Percentiles rank a stretch among this genome's conserved stretches.
phyloP scores from a whole-genome alignment of 2,113 vertebrate species.

The Tetraodon nigroviridis region DNA sequence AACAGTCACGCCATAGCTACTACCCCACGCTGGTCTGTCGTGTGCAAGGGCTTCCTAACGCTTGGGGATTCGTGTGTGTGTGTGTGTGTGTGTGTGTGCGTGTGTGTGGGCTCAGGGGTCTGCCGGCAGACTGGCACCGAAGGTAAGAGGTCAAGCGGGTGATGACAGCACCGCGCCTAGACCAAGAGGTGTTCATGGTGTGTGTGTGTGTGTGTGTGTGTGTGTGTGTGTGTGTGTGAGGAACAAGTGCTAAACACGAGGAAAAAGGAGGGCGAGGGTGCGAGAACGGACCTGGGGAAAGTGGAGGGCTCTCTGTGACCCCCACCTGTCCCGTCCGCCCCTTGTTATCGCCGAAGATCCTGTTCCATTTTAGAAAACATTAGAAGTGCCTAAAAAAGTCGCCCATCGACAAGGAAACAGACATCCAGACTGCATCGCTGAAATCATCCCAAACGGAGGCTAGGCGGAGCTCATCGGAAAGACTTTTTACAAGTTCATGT shows the following conservation, averaged over 20 bases:
- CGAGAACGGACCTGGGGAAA: too few species aligned
- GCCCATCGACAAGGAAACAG: slow-evolving; percentile 59
- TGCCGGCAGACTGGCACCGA: slow-evolving; percentile 68
- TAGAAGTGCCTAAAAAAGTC: slow-evolving; percentile 78
- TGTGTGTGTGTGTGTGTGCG: slow-evolving; percentile 21
- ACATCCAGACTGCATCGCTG: slow-evolving; percentile 45
- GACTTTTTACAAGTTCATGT: slow-evolving; percentile 23
- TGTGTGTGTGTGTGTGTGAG: slow-evolving; percentile 20
- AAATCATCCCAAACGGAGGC: slow-evolving; percentile 25
- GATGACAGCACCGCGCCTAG: slow-evolving; percentile 35
- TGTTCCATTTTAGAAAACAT: slow-evolving; percentile 74
- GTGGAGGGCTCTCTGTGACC: slow-evolving; percentile 68
- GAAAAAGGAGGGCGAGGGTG: slow-evolving; percentile 35
- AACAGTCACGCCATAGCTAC: slow-evolving; percentile 44
- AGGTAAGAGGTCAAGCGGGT: slow-evolving; percentile 38
- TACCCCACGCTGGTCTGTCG: slow-evolving; percentile 37
- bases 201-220: slow-evolving; percentile 21
- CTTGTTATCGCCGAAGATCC: slow-evolving; percentile 68
- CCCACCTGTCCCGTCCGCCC: slow-evolving; percentile 61
- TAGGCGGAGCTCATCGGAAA: slow-evolving; percentile 18
- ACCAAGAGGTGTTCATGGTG: slow-evolving; percentile 11
- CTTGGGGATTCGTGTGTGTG: slow-evolving; percentile 40
- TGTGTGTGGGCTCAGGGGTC: slow-evolving; percentile 52
- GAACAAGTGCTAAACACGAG: slow-evolving; percentile 54
- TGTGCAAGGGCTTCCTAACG: slow-evolving; percentile 62